Evolutionary conservation across 64 coral and sea anemone species (phyloP).

Genomic region (Astreopora myriophthalma): DNA sequence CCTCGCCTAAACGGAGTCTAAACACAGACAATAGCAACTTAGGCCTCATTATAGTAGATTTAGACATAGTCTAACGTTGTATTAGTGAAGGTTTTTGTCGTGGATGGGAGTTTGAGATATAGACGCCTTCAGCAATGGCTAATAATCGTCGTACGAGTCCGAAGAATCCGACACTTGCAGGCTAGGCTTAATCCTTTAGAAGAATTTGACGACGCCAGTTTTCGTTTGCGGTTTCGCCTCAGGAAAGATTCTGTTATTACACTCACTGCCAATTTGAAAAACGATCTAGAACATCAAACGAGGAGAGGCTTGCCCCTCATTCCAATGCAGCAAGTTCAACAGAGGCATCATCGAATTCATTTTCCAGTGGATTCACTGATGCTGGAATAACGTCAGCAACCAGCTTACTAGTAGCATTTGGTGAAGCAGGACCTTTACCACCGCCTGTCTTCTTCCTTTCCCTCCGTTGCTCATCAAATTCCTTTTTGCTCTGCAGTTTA

Average conservation of each 20-base stretch:
- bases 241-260: not conserved
- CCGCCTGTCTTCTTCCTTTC: slow-evolving; percentile 34
- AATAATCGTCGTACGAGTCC: not conserved
- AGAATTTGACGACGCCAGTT: not conserved
- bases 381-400: slow-evolving; percentile 29
- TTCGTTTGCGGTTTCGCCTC: not conserved
- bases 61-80: not conserved
- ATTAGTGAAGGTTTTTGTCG: not conserved
- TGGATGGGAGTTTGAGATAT: not conserved
- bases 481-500: not conserved
- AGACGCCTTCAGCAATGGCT: not conserved
- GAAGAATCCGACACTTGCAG: not conserved
- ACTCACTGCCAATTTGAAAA: not conserved
- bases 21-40: not conserved
- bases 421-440: slow-evolving; percentile 25
- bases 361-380: slow-evolving; percentile 16
- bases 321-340: not conserved
- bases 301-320: not conserved
- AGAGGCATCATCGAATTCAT: not conserved
- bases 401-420: not conserved
- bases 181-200: not conserved
- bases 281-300: not conserved
- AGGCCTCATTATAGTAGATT: not conserved
- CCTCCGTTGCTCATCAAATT: not conserved
- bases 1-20: not conserved